These are phyloP conservation scores for Alectura lathami DNA, from an alignment of 2,113 vertebrate genomes.

Conservation along the genomic window DNA sequence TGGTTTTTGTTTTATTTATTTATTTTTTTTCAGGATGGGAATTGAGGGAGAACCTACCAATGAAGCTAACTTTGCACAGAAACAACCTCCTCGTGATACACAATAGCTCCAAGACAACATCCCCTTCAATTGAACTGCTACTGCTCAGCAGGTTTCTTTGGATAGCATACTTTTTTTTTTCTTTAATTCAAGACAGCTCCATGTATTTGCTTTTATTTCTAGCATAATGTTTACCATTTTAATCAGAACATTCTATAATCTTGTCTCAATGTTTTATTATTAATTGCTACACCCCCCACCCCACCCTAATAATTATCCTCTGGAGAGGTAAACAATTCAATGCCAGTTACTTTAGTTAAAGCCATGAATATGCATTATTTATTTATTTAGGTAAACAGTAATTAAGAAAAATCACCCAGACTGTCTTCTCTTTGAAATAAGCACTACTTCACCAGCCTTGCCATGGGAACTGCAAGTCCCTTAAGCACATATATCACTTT, in stretches of 20 bases:
- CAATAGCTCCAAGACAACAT: background rate
- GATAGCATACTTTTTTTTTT: background rate
- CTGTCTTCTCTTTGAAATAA: background rate
- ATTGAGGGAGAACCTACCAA: background rate
- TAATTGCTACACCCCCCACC: constrained; percentile 34
- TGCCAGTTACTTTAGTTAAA: constrained; percentile 21
- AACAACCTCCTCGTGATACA: background rate
- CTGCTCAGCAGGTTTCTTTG: background rate
- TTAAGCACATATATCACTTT: background rate
- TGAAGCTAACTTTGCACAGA: background rate
- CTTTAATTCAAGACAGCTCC: background rate
- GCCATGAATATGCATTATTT: constrained; percentile 61
- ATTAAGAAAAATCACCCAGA: constrained; percentile 39
- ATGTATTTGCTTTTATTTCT: constrained; percentile 33
- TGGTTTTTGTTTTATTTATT: too few relatives aligned
- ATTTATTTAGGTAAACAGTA: constrained; percentile 63
- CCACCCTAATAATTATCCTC: constrained; percentile 51
- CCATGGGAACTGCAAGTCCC: background rate
- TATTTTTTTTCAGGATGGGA: background rate
- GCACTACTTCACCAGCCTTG: background rate
- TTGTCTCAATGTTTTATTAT: constrained; percentile 51
- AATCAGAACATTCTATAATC: constrained; percentile 48
- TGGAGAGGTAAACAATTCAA: constrained; percentile 41
- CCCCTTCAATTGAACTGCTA: background rate
- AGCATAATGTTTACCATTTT: constrained; percentile 34